Evolutionary conservation across 2,113 vertebrate species (phyloP).

Genomic region (Laticauda colubrina): DNA sequence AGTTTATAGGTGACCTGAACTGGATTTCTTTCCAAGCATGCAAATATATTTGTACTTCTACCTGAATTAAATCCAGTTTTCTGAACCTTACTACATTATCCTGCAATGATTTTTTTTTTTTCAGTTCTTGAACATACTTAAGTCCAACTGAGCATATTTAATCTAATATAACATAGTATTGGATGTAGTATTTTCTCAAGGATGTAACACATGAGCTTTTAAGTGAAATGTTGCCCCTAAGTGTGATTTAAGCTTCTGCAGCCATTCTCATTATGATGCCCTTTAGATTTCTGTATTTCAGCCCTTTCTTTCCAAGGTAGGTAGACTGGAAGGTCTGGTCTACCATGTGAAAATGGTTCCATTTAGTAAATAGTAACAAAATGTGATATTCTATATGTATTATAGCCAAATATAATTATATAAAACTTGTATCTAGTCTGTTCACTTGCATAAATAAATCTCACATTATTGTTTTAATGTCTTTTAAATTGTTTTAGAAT

Average conservation of each 20-base stretch:
- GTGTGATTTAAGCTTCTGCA: background rate
- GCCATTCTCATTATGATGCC: background rate
- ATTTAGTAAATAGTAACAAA: background rate
- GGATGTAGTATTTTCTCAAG: background rate
- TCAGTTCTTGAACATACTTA: background rate
- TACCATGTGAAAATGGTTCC: background rate
- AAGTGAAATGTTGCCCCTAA: background rate
- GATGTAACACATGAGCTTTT: background rate
- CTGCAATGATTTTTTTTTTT: background rate
- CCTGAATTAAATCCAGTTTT: background rate
- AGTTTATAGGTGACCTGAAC: background rate
- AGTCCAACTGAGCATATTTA: background rate
- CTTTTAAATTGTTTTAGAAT: background rate
- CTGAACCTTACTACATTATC: background rate
- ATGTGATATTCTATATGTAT: background rate
- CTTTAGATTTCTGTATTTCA: background rate
- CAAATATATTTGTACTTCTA: background rate
- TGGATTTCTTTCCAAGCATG: background rate
- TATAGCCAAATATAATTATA: background rate
- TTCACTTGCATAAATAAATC: background rate
- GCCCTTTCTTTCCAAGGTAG: background rate
- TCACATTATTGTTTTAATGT: background rate
- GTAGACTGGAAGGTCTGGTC: background rate
- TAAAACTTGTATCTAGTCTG: background rate
- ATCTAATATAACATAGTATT: background rate